phyloP scores from a whole-genome alignment of 1,140 invertebrate genomes.

The Heterodera carotae region DNA sequence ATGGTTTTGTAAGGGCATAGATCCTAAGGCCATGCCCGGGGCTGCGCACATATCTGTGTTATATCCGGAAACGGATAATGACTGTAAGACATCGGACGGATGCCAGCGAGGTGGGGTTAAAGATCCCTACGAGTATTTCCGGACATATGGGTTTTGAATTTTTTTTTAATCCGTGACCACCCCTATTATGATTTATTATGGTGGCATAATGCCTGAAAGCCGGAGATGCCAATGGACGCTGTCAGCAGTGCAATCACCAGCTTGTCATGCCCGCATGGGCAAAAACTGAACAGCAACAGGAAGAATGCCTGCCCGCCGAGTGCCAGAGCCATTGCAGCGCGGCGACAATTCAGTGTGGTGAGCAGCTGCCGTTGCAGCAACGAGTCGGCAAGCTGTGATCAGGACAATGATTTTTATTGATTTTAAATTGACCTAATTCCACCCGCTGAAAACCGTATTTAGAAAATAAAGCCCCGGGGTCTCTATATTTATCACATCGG shows the following conservation, averaged over 20 bases:
- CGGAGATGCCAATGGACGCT: slow-evolving; percentile 67
- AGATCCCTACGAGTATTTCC: too few species aligned
- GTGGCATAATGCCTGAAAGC: slow-evolving; percentile 38
- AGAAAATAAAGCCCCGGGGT: too few species aligned
- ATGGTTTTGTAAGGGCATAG: too few species aligned
- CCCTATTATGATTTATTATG: neutral
- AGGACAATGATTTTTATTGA: neutral
- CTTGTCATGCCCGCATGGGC: slow-evolving; percentile 58
- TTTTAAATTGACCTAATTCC: slow-evolving; percentile 4
- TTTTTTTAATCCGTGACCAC: too few species aligned
- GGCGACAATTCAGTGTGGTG: slow-evolving; percentile 59
- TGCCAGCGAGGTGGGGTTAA: too few species aligned
- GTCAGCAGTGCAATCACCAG: slow-evolving; percentile 61
- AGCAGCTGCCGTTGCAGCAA: slow-evolving; percentile 59
- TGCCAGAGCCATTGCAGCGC: slow-evolving; percentile 62
- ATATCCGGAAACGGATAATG: too few species aligned
- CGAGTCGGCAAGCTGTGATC: slow-evolving; percentile 66
- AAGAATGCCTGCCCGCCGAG: slow-evolving; percentile 59
- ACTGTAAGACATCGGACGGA: too few species aligned
- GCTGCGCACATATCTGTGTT: too few species aligned
- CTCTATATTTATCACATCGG: too few species aligned
- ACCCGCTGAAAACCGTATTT: too few species aligned
- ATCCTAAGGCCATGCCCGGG: too few species aligned
- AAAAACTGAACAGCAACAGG: slow-evolving; percentile 56
- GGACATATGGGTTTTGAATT: too few species aligned